These are phyloP conservation scores for Caenorhabditis auriculariae DNA, from an alignment of 2,888 invertebrate species.

Conservation along the genomic window DNA sequence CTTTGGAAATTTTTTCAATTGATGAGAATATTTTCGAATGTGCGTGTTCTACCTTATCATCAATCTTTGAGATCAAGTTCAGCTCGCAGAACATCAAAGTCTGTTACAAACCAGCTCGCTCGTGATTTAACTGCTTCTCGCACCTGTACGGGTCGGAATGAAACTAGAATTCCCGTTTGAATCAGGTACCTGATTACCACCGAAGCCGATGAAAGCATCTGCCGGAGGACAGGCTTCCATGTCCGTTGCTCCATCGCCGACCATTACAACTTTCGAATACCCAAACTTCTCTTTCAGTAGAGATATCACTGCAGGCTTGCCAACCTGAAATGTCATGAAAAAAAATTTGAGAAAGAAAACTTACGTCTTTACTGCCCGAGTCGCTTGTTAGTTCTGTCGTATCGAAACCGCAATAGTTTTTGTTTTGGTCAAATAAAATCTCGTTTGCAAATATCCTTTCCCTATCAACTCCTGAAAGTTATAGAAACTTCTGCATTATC, in stretches of 20 bases:
- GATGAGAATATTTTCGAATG: no score
- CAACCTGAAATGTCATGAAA: constrained; percentile 64
- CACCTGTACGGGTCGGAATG: no score
- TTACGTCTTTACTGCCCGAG: constrained; percentile 71
- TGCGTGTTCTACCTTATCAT: no score
- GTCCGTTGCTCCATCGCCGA: constrained; percentile 97
- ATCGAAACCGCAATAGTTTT: constrained; percentile 90
- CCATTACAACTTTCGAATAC: constrained; percentile 74
- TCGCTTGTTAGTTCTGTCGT: constrained; percentile 84
- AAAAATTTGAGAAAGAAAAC: constrained; percentile 1
- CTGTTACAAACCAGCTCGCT: constrained; percentile 66
- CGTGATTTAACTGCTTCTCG: constrained; percentile 63
- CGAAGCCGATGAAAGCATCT: constrained; percentile 76
- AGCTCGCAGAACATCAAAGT: constrained; percentile 61
- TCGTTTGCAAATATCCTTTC: constrained; percentile 80
- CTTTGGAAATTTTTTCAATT: no score
- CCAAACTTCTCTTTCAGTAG: constrained; percentile 73
- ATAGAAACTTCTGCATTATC: background rate
- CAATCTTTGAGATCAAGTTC: constrained; percentile 32
- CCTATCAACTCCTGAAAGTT: constrained; percentile 27
- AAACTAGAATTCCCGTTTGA: no score
- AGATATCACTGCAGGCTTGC: constrained; percentile 84
- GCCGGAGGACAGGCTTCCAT: constrained; percentile 88
- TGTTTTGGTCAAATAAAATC: constrained; percentile 76
- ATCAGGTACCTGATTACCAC: constrained; percentile 65